phyloP scores from a whole-genome alignment of 30 jellyfish, hydroid and myxozoan species.

The Pelagia noctiluca region DNA sequence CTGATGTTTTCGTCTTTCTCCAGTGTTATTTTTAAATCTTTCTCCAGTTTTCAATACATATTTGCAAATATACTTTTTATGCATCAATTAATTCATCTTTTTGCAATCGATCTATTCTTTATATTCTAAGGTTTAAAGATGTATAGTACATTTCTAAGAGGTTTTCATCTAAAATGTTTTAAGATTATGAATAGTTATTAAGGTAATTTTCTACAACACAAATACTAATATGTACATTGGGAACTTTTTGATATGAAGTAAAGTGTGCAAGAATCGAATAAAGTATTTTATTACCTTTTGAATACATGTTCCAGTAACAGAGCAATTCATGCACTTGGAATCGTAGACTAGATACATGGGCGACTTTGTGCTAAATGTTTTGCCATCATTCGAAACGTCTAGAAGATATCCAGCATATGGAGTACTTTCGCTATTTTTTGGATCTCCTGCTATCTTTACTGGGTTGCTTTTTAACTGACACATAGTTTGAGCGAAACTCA shows the following conservation, averaged over 20 bases:
- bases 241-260: neutral
- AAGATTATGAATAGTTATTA: too few relatives aligned
- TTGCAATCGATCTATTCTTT: too few relatives aligned
- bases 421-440: constrained; percentile 37
- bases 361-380: constrained; percentile 42
- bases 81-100: too few relatives aligned
- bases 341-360: constrained; percentile 78
- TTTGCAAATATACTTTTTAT: too few relatives aligned
- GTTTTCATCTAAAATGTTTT: too few relatives aligned
- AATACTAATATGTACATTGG: constrained; percentile 6
- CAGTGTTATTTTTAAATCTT: too few relatives aligned
- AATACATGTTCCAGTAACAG: constrained; percentile 59
- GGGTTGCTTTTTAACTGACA: constrained; percentile 74
- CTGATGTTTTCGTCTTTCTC: too few relatives aligned
- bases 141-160: too few relatives aligned
- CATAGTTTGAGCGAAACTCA: constrained; percentile 79
- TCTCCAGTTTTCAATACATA: too few relatives aligned
- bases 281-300: constrained; percentile 64
- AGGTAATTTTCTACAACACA: too few relatives aligned
- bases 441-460: constrained; percentile 49
- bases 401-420: constrained; percentile 83
- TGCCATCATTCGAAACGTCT: constrained; percentile 80
- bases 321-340: constrained; percentile 88
- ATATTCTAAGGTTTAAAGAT: too few relatives aligned
- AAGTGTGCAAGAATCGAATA: neutral